Base-by-base conservation (phyloP, 2,113 vertebrate species). In the Edolisoma coerulescens region DNA sequence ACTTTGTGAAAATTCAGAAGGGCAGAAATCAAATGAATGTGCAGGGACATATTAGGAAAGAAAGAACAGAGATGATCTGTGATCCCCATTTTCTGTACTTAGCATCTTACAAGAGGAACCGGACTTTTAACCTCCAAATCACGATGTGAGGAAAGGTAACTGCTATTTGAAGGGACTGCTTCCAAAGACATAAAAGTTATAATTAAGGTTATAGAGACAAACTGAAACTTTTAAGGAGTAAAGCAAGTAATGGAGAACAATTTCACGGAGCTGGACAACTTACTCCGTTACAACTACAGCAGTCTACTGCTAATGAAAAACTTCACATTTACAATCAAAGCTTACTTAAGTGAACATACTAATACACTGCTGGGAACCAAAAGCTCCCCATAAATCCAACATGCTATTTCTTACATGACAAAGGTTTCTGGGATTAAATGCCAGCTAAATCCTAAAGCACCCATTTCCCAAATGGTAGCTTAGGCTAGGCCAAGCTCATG, bases 321-420 rank as follows among this genome's bases (percentile, higher is more conserved):
- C 54, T 79, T 49, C 28, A 56, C 35, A 27, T 65, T 68, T 7
- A 27, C 33, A 65, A 24, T 16, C 44, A 41, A 54, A 90, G 10
- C 5, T 44, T 49, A 68, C 33, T 39, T 26, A 45, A 65, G 24
- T 63, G 23, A 85, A 85, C 54, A 61, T 26, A 63, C 20, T 32
- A 68, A 49, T 13, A 69, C 24, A 11, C 13, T 4, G 3, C 2
- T 11, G 10, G 3, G 32, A 49, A n/a, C 3, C 1, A 18, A 42
- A 90, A 60, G 7, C 4, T 5, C 3, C 14, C 9, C 37, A 20
- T 42, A 57, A 94, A 86, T 65, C 41, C 24, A 89, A 13, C 9
- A 30, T 21, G 30, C 5, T 75, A 18, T 63, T 92, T 67, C 52
- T 89, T 52, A 84, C 30, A 39, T 28, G 28, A 39, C 9, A 4